Evolutionary conservation across 2,888 invertebrate species (phyloP), one percentile per base, ranked within the genome.

Genomic region (Scaptomyza caliginosa): DNA sequence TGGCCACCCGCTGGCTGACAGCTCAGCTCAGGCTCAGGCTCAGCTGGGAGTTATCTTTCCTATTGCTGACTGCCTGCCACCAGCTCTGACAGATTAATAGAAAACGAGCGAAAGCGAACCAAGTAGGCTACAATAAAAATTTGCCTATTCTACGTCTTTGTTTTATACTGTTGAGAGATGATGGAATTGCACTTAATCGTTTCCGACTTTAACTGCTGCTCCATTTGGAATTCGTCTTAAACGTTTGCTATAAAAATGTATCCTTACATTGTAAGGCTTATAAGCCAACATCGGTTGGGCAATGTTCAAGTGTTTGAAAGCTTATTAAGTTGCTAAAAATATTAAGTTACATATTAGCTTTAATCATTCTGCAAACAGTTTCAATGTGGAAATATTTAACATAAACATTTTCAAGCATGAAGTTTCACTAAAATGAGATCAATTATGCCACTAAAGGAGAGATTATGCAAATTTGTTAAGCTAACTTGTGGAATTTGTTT

Each of bases 51-150:
- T 11, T 50, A 43, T 36, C 45, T 52, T 16, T 34, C 8, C 23
- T 40, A 17, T 38, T 11, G 11, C 48, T 13, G 26, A 21, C 46
- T 23, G 30, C 34, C 42, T 24, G 30, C 21, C 3, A 8, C 13
- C 32, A 16, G 16, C 56, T 28, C 54, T 48, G 48, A 30, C 54
- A 57, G 43, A 60, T 75, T 65, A 60, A 56, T 65, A 24, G 50
- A 24, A 24, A 54, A 8, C 52, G 50, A 39, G 32, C 5, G 13
- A 32, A 4, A 30, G n/a, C 24, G 24, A 46, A 36, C 32, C 17
- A 10, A n/a, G n/a, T 11, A 21, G 26, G 3, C 26, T 8, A 26
- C 3, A 26, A 16, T 8, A 19, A 17, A 7, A 34, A 57, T 42
- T 57, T 42, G 8, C n/a, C 10, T 21, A 21, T 16, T 10, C 8